These are phyloP conservation scores for Mesocentrotus franciscanus DNA, from an alignment of 53 echinoderm and acorn worm genomes.

Conservation along the genomic window DNA sequence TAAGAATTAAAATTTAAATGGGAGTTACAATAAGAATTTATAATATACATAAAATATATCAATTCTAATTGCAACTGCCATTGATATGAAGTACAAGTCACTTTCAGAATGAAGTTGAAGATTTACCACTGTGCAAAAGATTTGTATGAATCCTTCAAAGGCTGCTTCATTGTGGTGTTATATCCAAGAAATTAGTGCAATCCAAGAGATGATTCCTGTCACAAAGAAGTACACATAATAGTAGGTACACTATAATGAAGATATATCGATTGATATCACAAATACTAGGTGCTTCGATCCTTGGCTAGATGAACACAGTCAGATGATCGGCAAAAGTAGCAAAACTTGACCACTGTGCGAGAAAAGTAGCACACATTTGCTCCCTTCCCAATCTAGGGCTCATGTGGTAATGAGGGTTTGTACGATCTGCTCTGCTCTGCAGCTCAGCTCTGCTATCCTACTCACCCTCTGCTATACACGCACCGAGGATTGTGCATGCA, in stretches of 20 bases:
- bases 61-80: too few relatives aligned
- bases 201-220: background rate
- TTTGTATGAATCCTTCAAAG: background rate
- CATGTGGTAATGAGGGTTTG: background rate
- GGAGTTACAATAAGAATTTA: too few relatives aligned
- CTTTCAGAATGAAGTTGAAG: too few relatives aligned
- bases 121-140: background rate
- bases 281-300: background rate
- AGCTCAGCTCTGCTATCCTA: background rate
- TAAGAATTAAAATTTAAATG: too few relatives aligned
- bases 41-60: too few relatives aligned
- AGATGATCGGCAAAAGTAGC: background rate
- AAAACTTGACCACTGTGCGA: background rate
- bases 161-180: background rate
- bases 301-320: background rate
- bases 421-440: background rate
- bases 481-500: background rate
- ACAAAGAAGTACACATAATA: background rate
- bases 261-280: background rate
- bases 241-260: background rate
- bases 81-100: too few relatives aligned
- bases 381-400: background rate
- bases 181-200: constrained; percentile 1
- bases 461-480: background rate
- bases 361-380: background rate